Base-by-base conservation (phyloP, 2,113 vertebrate genomes). In the Guaruba guarouba region DNA sequence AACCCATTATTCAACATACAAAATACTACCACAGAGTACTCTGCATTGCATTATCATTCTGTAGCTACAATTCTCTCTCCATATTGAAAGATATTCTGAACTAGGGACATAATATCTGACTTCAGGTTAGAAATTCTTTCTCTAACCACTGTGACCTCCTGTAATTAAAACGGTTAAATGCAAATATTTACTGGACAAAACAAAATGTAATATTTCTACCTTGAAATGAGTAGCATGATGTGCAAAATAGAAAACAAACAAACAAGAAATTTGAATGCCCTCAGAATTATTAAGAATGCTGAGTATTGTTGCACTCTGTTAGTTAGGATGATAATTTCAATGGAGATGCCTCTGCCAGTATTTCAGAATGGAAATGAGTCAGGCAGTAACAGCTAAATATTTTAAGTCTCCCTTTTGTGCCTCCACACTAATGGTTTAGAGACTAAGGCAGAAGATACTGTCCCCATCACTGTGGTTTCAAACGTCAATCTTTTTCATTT, bases 241-340 rank as follows among this genome's bases (percentile, higher is more conserved):
- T 63, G 83, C 18, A 78, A 90, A 71, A 86, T 13, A 55, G 29
- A 27, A 37, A 13, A 11, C 25, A 70, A 22, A 6, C 14, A 39
- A 8, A 6, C 52, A 28, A 92, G 80, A 94, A 93, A 85, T 63
- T 46, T 66, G n/a, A 63, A 89, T 68, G 35, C 6, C 16, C 22
- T 81, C 17, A 48, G 52, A 95, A 57, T 88, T 93, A 73, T 68
- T 76, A 92, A 90, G 85, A 96, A 94, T 77, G 76, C 13, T 84
- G 83, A 96, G 27, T 82, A 93, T 29, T 86, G 90, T 96, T 54
- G 81, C 19, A 55, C 14, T 64, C 44, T 63, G 73, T 82, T 79
- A 57, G 52, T 74, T 41, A 74, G 55, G 59, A 85, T 75, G 61
- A 75, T 55, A 59, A 82, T 64, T 84, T 93, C 83, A 83, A 49